Conservation (phyloP, 2,113 vertebrate genomes). For the Arothron firmamentum region DNA sequence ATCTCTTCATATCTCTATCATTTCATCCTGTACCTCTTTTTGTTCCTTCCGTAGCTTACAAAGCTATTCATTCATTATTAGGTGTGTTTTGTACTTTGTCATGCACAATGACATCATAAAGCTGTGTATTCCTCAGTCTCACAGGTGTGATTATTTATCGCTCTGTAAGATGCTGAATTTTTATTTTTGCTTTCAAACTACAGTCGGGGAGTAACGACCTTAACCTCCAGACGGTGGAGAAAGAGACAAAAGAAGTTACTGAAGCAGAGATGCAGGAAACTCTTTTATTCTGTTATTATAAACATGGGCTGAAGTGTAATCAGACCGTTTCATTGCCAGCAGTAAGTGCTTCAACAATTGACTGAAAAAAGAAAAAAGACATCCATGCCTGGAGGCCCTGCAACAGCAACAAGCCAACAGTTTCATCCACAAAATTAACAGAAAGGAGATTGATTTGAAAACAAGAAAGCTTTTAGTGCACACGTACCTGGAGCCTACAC, state of each 20-base stretch:
- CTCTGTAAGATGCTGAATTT: too few relatives aligned
- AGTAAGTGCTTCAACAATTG: background rate
- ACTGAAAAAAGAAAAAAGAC: constrained; percentile 1
- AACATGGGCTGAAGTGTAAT: background rate
- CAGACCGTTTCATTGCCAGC: constrained; percentile 11
- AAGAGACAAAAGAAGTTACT: constrained; percentile 5
- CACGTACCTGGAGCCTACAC: constrained; percentile 32
- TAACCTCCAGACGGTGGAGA: background rate
- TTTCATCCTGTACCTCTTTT: too few relatives aligned
- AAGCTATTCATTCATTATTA: too few relatives aligned
- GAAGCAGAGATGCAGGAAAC: constrained; percentile 13
- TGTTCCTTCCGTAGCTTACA: too few relatives aligned
- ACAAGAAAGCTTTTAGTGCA: constrained; percentile 48
- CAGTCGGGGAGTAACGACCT: background rate
- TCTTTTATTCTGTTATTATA: constrained; percentile 46
- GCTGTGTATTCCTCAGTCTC: too few relatives aligned
- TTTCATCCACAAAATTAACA: constrained; percentile 22
- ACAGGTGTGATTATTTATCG: too few relatives aligned
- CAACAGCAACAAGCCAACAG: background rate
- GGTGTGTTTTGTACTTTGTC: too few relatives aligned
- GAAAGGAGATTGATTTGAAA: constrained; percentile 19
- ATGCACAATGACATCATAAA: too few relatives aligned
- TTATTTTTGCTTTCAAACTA: background rate
- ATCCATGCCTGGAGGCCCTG: too few relatives aligned
- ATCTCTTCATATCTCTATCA: too few relatives aligned